Base-by-base conservation (phyloP, 2,888 invertebrate species). In the Oxycera nigricornis region DNA sequence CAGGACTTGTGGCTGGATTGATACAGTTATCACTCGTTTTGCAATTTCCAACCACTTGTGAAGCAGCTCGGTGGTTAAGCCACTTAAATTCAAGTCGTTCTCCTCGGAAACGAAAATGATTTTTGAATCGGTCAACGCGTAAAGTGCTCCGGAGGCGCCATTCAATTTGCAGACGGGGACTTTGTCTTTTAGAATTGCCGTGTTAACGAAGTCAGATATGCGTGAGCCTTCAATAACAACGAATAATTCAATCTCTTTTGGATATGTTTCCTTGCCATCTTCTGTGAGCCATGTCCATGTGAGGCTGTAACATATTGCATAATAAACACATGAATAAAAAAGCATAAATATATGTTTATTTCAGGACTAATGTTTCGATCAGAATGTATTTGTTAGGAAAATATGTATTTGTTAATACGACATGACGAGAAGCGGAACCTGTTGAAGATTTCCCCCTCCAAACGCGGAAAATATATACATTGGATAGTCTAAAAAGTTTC, bases 1-100 rank as follows among this genome's bases (percentile, higher is more conserved):
- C 1, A 84, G 83, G 1, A 82, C 79, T 77, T 83, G 83, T 0
- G 82, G 79, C 46, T 83, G 83, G 1, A 85, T 75, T 0, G 83
- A 83, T 2, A 85, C 67, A 1, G 84, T 83, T 3, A 82, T 65
- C 1, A 83, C 82, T 4, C 80, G 75, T 35, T 82, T 79, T 0
- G 84, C 83, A 39, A 77, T 22, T 14, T 81, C 72, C 0, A 82
- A 79, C 68, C 80, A 82, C 1, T 83, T 80, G 72, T 81, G 35
- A 0, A 85, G 75, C 14, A 83, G 74, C 22, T 83, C 80, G 0
- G 82, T 79, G 1, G 83, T 75, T 73, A 82, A 82, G 0, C 83
- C 82, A 70, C 84, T 83, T 28, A 78, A 80, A 2, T 79, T 79
- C 6, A 84, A 74, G 74, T 85, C 82, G 28, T 74, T 75, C 31